Conservation (phyloP, 2,888 invertebrate genomes). For the Lasioglossum calceatum region DNA sequence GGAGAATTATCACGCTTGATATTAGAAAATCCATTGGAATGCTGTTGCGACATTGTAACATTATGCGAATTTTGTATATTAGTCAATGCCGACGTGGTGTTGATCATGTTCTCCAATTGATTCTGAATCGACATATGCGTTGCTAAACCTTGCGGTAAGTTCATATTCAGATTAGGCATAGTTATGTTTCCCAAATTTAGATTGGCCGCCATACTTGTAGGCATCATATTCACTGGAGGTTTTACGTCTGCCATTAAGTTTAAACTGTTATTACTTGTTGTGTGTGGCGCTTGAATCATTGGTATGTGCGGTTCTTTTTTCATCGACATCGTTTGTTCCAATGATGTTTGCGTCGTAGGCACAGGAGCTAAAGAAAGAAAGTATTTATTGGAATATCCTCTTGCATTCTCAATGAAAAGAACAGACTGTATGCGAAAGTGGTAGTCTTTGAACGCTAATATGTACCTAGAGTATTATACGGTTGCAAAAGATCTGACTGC, state of each 20-base stretch:
- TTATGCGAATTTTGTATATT: constrained; percentile 80
- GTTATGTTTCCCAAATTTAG: constrained; percentile 78
- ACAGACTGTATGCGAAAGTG: neutral
- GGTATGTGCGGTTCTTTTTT: constrained; percentile 75
- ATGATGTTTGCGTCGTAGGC: constrained; percentile 77
- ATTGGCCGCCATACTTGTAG: constrained; percentile 77
- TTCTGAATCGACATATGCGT: constrained; percentile 80
- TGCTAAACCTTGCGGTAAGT: constrained; percentile 74
- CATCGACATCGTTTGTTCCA: constrained; percentile 77
- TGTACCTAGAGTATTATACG: constrained; percentile 82
- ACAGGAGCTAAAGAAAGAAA: constrained; percentile 72
- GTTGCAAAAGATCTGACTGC: constrained; percentile 81
- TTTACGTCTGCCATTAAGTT: constrained; percentile 80
- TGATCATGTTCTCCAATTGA: constrained; percentile 81
- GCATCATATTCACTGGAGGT: constrained; percentile 78
- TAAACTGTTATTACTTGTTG: constrained; percentile 76
- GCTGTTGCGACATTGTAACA: constrained; percentile 78
- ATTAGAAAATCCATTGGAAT: constrained; percentile 85
- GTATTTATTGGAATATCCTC: neutral
- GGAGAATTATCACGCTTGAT: constrained; percentile 84
- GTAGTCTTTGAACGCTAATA: neutral
- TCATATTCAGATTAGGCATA: constrained; percentile 78
- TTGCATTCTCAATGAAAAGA: neutral
- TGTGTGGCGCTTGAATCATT: constrained; percentile 74
- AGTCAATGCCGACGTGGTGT: constrained; percentile 74